These are phyloP conservation scores for Tragelaphus oryx DNA, from an alignment of 2,797 vertebrate species.

Conservation along the genomic window DNA sequence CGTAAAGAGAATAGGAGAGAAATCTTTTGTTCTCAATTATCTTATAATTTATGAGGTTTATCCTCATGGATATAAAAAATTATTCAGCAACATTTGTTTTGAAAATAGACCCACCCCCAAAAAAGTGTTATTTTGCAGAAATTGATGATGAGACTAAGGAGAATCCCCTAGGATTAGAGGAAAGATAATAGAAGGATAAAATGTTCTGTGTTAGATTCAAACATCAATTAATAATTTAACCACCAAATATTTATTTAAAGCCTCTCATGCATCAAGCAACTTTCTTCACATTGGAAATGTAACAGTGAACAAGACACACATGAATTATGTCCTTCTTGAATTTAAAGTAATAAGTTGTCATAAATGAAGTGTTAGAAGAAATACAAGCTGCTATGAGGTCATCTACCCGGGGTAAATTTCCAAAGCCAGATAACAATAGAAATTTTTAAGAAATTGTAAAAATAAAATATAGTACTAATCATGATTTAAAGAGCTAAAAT, in stretches of 20 bases:
- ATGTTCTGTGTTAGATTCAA: neutral
- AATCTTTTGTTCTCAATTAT: neutral
- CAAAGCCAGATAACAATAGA: neutral
- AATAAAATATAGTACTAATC: neutral
- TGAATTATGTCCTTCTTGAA: neutral
- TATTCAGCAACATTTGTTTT: neutral
- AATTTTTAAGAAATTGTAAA: neutral
- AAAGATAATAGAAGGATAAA: neutral
- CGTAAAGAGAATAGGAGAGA: no score
- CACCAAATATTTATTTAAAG: neutral
- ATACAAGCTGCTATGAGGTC: neutral
- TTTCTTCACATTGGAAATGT: neutral
- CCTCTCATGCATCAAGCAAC: neutral
- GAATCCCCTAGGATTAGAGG: neutral
- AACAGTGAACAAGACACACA: neutral
- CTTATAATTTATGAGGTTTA: neutral
- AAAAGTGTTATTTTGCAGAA: neutral
- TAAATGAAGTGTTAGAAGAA: neutral
- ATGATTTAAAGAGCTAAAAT: neutral
- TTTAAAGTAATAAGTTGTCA: neutral
- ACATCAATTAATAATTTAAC: constrained; percentile 24
- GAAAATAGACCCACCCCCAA: neutral
- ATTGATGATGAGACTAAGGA: neutral
- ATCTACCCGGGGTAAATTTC: neutral
- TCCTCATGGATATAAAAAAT: neutral